phyloP scores from a whole-genome alignment of 2,113 vertebrate genomes.

The Motacilla alba region DNA sequence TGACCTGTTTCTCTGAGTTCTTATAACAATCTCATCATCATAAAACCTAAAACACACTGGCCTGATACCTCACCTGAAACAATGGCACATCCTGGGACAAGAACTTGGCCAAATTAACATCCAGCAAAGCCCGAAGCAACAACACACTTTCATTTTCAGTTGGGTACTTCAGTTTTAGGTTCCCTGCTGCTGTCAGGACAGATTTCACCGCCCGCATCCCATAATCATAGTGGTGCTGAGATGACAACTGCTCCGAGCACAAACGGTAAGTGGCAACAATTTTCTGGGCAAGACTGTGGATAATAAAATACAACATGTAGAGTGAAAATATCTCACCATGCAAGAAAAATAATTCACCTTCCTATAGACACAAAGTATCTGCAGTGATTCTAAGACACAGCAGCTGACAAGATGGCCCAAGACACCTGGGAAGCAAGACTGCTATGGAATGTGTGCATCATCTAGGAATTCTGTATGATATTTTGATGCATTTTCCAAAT shows the following conservation, averaged over 20 bases:
- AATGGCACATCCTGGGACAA: constrained; percentile 89
- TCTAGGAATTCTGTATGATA: background rate
- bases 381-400: background rate
- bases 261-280: constrained; percentile 93
- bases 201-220: constrained; percentile 95
- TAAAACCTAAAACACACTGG: background rate
- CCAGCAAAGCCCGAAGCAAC: constrained; percentile 85
- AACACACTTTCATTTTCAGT: constrained; percentile 84
- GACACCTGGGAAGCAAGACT: background rate
- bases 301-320: background rate
- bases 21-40: background rate
- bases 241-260: constrained; percentile 92
- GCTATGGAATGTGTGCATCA: background rate
- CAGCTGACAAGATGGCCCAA: background rate
- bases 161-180: constrained; percentile 89
- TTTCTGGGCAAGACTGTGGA: constrained; percentile 85
- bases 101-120: constrained; percentile 94
- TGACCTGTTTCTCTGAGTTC: background rate
- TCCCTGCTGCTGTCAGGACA: constrained; percentile 90
- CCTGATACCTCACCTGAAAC: constrained; percentile 80
- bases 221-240: constrained; percentile 92
- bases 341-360: background rate
- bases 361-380: background rate
- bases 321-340: background rate
- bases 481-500: background rate